phyloP scores from a whole-genome alignment of 2,113 vertebrate genomes.

The Tapirus terrestris region DNA sequence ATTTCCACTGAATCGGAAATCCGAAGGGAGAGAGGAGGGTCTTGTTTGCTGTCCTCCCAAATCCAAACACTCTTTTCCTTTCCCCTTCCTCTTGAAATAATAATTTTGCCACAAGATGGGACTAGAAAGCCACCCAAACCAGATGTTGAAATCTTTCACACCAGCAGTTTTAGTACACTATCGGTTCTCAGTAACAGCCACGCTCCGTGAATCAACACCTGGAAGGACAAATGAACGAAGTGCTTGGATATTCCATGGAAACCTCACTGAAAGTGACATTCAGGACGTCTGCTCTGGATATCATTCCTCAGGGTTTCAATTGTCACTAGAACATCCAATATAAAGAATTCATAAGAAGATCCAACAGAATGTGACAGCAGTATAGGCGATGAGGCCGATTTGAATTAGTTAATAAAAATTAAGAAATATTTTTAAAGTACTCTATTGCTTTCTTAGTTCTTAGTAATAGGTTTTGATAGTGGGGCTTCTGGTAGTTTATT shows the following conservation, averaged over 20 bases:
- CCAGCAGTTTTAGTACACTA: neutral
- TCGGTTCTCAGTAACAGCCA: accelerated
- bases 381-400: neutral
- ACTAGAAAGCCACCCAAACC: neutral
- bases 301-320: neutral
- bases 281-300: neutral
- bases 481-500: neutral
- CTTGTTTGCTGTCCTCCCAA: neutral
- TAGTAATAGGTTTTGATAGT: neutral
- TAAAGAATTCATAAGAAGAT: neutral
- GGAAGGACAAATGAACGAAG: neutral
- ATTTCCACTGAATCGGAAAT: neutral
- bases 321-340: neutral
- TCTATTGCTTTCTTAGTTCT: neutral
- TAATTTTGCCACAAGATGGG: neutral
- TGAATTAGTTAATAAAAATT: neutral
- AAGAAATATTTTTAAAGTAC: neutral
- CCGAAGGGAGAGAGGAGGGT: accelerated
- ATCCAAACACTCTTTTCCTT: neutral
- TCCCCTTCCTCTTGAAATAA: neutral
- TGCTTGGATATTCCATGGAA: neutral
- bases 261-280: neutral
- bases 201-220: accelerated
- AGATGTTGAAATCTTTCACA: neutral
- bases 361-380: neutral